Evolutionary conservation across 2,113 vertebrate species (phyloP).

Genomic region (Zosterops lateralis): DNA sequence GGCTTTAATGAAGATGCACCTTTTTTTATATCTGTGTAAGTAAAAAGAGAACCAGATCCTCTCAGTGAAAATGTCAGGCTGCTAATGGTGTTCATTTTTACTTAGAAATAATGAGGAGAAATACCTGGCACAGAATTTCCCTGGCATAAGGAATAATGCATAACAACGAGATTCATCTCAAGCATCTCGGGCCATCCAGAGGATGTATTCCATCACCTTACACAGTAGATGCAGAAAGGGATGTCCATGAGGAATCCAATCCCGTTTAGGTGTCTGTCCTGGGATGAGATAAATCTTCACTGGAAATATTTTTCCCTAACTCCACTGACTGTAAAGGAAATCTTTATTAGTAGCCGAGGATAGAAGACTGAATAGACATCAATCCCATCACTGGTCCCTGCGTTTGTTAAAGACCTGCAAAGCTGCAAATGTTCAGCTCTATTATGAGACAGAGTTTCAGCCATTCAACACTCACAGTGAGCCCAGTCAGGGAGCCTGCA

Average conservation of each 20-base stretch:
- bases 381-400: not conserved
- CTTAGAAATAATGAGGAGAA: slow-evolving; percentile 11
- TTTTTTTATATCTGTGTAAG: not conserved
- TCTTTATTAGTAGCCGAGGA: not conserved
- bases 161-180: not conserved
- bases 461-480: not conserved
- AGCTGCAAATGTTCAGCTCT: not conserved
- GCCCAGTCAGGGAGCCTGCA: not conserved
- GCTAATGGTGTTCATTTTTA: slow-evolving; percentile 18
- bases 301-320: not conserved
- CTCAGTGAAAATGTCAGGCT: slow-evolving; percentile 1
- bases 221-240: not conserved
- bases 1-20: not conserved
- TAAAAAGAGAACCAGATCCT: not conserved
- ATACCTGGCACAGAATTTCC: not conserved
- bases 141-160: not conserved
- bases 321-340: not conserved
- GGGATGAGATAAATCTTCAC: not conserved
- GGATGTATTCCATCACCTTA: not conserved
- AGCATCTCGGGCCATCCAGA: not conserved
- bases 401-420: not conserved
- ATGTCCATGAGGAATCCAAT: not conserved
- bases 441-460: not conserved
- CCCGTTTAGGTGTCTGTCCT: not conserved
- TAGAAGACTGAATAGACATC: not conserved